Percentiles rank a stretch among this genome's conserved stretches.
Evolutionary conservation across 2,888 invertebrate species (phyloP).

Genomic region (Acleris sparsana): DNA sequence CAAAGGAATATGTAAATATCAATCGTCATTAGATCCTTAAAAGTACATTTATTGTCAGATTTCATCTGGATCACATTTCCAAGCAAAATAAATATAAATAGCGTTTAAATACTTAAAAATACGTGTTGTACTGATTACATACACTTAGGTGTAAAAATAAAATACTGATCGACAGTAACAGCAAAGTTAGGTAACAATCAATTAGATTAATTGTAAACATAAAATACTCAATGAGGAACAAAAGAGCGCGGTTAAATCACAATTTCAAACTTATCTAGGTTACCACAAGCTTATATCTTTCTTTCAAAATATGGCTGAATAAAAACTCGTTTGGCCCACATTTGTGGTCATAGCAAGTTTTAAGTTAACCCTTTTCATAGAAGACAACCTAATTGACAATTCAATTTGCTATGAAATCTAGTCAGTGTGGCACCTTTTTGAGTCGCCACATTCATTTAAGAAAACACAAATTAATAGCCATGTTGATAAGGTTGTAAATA

Average conservation of each 20-base stretch:
- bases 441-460: too few species aligned
- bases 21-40: constrained; percentile 27
- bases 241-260: constrained; percentile 4
- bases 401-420: too few species aligned
- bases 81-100: constrained; percentile 22
- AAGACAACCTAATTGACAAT: too few species aligned
- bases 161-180: constrained; percentile 19
- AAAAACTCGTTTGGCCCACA: too few species aligned
- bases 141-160: not conserved
- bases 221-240: constrained; percentile 30
- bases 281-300: constrained; percentile 22
- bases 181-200: constrained; percentile 7
- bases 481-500: too few species aligned
- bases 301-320: not conserved
- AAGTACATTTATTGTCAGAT: constrained; percentile 57
- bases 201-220: constrained; percentile 4
- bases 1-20: constrained; percentile 26
- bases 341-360: too few species aligned
- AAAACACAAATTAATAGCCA: too few species aligned
- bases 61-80: constrained; percentile 51
- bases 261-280: constrained; percentile 11
- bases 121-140: constrained; percentile 1
- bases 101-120: constrained; percentile 17
- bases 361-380: too few species aligned
- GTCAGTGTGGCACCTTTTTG: too few species aligned